phyloP scores from a whole-genome alignment of 2,888 invertebrate genomes.

The Rhimphoctona megacephalus region DNA sequence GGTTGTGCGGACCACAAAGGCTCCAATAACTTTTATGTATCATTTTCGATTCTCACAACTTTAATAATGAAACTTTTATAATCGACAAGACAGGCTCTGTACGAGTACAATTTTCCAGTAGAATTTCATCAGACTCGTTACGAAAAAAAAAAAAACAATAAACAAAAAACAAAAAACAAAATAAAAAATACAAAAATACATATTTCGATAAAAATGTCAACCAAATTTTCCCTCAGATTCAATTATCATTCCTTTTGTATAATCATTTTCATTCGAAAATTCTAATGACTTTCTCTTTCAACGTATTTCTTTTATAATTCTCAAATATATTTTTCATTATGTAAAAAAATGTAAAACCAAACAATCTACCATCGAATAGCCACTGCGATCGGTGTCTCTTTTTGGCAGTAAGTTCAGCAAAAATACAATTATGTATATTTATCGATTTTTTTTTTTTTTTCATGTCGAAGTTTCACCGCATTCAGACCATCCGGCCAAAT shows the following conservation, averaged over 20 bases:
- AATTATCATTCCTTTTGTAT: not conserved
- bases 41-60: conserved; percentile 67
- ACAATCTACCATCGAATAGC: not conserved
- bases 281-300: not conserved
- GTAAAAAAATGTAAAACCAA: not conserved
- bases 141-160: conserved; percentile 28
- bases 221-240: not conserved
- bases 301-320: not conserved
- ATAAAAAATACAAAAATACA: not conserved
- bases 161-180: no score
- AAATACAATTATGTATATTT: not conserved
- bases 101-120: conserved; percentile 9
- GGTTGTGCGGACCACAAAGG: conserved; percentile 51
- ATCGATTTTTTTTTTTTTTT: not conserved
- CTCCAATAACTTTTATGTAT: conserved; percentile 66
- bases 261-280: not conserved
- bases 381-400: not conserved
- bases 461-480: not conserved
- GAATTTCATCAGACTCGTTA: not conserved
- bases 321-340: not conserved
- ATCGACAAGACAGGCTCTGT: conserved; percentile 10
- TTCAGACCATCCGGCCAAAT: not conserved
- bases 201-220: not conserved
- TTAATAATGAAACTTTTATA: conserved; percentile 43
- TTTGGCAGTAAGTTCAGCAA: conserved; percentile 1